Evolutionary conservation across 2,797 vertebrate genomes (phyloP).

Genomic region (Dipus sagitta): DNA sequence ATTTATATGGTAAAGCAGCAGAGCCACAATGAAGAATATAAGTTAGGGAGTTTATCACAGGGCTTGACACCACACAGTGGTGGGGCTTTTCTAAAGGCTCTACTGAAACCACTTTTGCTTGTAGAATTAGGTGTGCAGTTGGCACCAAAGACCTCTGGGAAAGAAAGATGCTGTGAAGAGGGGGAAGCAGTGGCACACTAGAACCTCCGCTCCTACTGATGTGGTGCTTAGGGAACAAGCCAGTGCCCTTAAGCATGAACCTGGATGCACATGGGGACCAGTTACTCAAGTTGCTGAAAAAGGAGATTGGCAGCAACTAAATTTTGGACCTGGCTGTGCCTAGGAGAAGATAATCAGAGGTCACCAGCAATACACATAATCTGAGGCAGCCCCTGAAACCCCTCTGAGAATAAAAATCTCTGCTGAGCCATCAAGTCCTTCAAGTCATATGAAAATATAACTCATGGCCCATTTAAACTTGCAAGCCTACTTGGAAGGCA

Average conservation of each 20-base stretch:
- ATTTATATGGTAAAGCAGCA: neutral
- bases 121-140: neutral
- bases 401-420: neutral
- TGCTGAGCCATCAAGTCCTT: neutral
- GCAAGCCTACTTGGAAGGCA: neutral
- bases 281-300: neutral
- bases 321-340: neutral
- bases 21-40: neutral
- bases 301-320: neutral
- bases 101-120: constrained; percentile 27
- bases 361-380: neutral
- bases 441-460: neutral
- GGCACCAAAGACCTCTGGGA: neutral
- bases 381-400: neutral
- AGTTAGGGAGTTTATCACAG: neutral
- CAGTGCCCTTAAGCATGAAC: neutral
- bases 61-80: neutral
- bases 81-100: neutral
- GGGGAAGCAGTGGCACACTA: neutral
- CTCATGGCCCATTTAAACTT: neutral
- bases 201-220: neutral
- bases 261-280: neutral
- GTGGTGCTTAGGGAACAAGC: neutral
- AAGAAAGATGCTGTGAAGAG: neutral
- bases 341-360: neutral